Base-by-base conservation (phyloP, 1,140 invertebrate species). In the Drosophila santomea region DNA sequence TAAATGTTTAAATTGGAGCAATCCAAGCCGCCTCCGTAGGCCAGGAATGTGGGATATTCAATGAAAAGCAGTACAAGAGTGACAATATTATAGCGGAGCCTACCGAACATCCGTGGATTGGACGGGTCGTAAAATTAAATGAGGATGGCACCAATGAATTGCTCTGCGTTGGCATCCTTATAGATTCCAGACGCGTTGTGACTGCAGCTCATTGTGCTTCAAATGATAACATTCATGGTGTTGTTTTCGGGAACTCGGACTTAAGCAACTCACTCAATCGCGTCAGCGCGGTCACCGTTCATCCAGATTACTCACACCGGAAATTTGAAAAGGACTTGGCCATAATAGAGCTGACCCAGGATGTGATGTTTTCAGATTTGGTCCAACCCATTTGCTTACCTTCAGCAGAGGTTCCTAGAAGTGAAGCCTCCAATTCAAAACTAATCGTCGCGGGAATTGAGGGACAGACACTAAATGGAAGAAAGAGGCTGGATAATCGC, bases 351-450 rank as follows among this genome's bases (percentile, higher is more conserved):
- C 39, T 73, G 12, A 2, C 5, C 4, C 14, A 35, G 12, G 28
- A 39, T 2, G 67, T 61, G 12, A 25, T 43, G 17, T n/a, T 45
- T 10, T 38, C 47, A 10, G 67, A 73, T 11, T 47, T 50, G 3
- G 41, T 73, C 10, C 69, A 73, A 32, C 48, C 69, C 17, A 73
- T 73, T 20, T 73, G 69, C 55, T n/a, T 73, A 23, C 55, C 67
- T 6, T 10, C 68, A 7, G 45, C 12, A 0, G 45, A 59, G 11
- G n/a, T n/a, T 10, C 11, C 11, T 0, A 38, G 12, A n/a, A 28
- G 12, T 20, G 38, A 11, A 36, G 7, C 32, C 32, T 32, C 32
- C 32, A 32, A 32, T 32, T 39, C 12, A 14, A 3, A 39, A 3
- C 69, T 60, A 1, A 38, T 12, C 2, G 17, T 73, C 11, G 14